Percentiles rank a stretch among this genome's conserved stretches.
Conservation (phyloP, 2,888 invertebrate genomes). For the Seira sanloemensis region DNA sequence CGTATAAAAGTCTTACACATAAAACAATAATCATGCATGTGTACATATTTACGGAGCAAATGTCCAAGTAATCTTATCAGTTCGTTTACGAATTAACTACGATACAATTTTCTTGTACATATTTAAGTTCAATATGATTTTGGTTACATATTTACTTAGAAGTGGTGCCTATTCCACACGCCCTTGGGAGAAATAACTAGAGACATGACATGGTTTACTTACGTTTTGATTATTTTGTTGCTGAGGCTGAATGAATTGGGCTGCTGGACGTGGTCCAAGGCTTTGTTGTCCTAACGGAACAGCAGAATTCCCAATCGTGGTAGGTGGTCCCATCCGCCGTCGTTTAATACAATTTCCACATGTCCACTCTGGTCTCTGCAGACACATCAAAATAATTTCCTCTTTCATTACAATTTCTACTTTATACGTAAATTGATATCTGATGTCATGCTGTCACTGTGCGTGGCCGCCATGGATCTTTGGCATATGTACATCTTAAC, state of each 20-base stretch:
- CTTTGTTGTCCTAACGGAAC: conserved; percentile 62
- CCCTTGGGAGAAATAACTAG: background rate
- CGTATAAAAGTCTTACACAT: too few species aligned
- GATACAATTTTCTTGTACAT: too few species aligned
- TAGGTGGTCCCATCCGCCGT: conserved; percentile 70
- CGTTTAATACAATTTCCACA: conserved; percentile 75
- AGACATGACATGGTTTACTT: conserved; percentile 23
- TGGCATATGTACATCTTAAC: too few species aligned
- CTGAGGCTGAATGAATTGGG: conserved; percentile 62
- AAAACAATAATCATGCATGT: too few species aligned
- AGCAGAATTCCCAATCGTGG: conserved; percentile 59
- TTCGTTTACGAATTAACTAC: too few species aligned
- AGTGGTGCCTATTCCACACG: too few species aligned
- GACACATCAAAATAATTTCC: conserved; percentile 48
- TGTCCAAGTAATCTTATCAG: too few species aligned
- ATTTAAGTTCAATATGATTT: too few species aligned
- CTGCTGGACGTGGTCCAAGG: conserved; percentile 67
- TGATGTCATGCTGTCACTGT: too few species aligned
- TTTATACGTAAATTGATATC: background rate
- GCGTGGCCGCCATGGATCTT: too few species aligned
- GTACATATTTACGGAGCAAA: too few species aligned
- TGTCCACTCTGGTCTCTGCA: conserved; percentile 75
- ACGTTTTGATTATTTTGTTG: conserved; percentile 59
- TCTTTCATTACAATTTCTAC: background rate
- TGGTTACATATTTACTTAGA: too few species aligned